Base-by-base conservation (phyloP, 2,113 vertebrate genomes). In the Neodontobutis hainanensis region DNA sequence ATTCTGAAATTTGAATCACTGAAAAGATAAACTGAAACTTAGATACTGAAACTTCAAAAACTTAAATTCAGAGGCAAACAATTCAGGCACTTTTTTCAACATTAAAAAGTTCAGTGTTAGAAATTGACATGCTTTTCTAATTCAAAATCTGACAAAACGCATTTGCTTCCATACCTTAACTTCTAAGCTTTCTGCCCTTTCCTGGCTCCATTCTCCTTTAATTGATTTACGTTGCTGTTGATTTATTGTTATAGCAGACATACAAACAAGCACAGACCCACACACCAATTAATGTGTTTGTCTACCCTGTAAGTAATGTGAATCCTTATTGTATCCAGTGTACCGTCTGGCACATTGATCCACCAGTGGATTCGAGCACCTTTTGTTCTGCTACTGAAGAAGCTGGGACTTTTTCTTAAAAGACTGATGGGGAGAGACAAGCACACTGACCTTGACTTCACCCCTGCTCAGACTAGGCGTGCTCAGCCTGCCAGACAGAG, bases 371-470 rank as follows among this genome's bases (percentile, higher is more conserved):
- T 69, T 69, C 57, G 61, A 55, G 43, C 78, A 66, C 55, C 83
- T 78, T 78, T 86, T 80, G 65, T 86, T 77, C 81, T 74, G 50
- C 78, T 52, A 67, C 60, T 76, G 70, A 69, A 65, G 74, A 43
- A 70, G 58, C 64, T 36, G 57, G 73, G 60, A 63, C 78, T 65
- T 85, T 87, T 90, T 84, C 83, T 80, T 71, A 77, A 51, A 72
- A 70, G 45, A 36, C 80, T 79, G 79, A 89, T 68, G 68, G 71
- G 70, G 80, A 85, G 69, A 73, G 80, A 90, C 84, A 85, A 68
- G 69, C 56, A 40, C 15, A 19, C 47, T 81, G 89, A 90, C 89
- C 87, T 85, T 83, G 81, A 70, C 61, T 84, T 89, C 75, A 81
- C 71, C 81, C 78, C 78, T 48, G 68, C 45, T 61, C 68, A 65